A percentile compares a stretch with the other conserved stretches of the same genome.
Evolutionary conservation across 2,888 invertebrate genomes (phyloP).

Genomic region (Sinodicranocentrus sp.): DNA sequence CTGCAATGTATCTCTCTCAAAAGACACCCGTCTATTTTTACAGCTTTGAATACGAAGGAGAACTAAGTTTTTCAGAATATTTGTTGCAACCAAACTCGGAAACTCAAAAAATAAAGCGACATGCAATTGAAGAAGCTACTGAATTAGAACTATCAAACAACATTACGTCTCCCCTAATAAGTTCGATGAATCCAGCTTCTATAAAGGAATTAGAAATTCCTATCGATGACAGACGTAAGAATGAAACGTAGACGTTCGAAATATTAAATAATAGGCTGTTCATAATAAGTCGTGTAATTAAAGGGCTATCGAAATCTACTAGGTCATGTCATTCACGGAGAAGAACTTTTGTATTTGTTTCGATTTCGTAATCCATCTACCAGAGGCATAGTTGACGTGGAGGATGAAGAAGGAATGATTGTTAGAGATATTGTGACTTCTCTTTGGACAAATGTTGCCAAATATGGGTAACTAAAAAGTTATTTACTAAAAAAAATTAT

Average conservation of each 20-base stretch:
- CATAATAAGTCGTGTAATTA: too few species aligned
- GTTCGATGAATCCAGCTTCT: not conserved
- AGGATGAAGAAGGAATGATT: constrained; percentile 69
- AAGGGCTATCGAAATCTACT: too few species aligned
- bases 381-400: constrained; percentile 65
- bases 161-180: not conserved
- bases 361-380: constrained; percentile 72
- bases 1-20: constrained; percentile 67
- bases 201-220: not conserved
- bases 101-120: not conserved
- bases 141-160: not conserved
- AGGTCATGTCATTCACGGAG: constrained; percentile 73
- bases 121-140: not conserved
- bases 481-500: too few species aligned
- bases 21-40: constrained; percentile 68
- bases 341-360: constrained; percentile 72
- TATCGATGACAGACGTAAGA: constrained; percentile 47
- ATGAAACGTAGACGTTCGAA: too few species aligned
- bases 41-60: constrained; percentile 73
- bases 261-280: too few species aligned
- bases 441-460: constrained; percentile 72
- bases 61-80: constrained; percentile 68
- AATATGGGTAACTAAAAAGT: constrained; percentile 63
- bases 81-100: constrained; percentile 54
- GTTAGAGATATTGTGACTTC: constrained; percentile 71